phyloP scores from a whole-genome alignment of 2,797 vertebrate species.

The Argya squamiceps region DNA sequence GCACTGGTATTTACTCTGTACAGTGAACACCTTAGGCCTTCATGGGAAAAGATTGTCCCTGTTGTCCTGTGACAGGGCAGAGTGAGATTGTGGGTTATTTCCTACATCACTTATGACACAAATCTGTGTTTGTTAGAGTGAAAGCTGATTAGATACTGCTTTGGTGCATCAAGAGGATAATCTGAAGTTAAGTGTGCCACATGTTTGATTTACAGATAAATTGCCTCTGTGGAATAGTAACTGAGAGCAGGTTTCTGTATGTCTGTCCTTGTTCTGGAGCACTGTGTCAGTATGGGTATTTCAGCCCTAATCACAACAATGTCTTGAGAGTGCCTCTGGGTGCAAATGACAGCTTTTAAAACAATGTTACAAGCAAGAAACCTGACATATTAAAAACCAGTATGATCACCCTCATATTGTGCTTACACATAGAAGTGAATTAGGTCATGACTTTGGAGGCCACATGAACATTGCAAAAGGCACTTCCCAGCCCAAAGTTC shows the following conservation, averaged over 20 bases:
- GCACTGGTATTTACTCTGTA: neutral
- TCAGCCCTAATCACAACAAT: neutral
- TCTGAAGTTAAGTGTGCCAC: neutral
- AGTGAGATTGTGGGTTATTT: neutral
- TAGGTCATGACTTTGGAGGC: neutral
- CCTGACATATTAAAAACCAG: neutral
- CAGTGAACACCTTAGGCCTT: neutral
- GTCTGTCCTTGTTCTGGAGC: neutral
- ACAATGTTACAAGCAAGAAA: neutral
- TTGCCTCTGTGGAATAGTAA: neutral
- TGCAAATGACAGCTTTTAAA: neutral
- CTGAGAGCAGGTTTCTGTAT: neutral
- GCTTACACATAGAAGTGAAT: neutral
- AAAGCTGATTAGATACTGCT: constrained; percentile 9
- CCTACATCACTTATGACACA: neutral
- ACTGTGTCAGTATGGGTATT: neutral
- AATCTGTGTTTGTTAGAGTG: neutral
- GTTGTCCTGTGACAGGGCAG: neutral
- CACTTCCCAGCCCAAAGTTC: neutral
- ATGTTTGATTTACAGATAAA: neutral
- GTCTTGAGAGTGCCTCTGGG: neutral
- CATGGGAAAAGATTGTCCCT: neutral
- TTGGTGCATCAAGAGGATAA: constrained; percentile 5
- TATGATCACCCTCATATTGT: neutral
- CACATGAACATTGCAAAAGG: neutral